Base-by-base conservation (phyloP, 2,113 vertebrate genomes). In the Phrynocephalus versicolor region DNA sequence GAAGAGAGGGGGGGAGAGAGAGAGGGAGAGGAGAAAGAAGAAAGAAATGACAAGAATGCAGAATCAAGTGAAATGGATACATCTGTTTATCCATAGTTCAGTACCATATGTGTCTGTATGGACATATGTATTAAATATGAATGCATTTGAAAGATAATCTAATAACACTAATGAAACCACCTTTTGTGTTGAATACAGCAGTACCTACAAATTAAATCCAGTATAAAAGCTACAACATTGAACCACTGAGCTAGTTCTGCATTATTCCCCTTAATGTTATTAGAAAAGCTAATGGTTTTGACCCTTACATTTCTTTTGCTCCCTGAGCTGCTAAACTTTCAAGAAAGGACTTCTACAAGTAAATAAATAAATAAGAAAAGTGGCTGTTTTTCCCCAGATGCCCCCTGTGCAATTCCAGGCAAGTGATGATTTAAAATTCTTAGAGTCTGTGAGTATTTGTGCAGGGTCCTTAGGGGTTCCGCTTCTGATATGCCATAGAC, bases 391-490 rank as follows among this genome's bases (percentile, higher is more conserved):
- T 57, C 67, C 79, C 87, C 89, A 79, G 37, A 77, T 90, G 81
- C 62, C 79, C 77, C 33, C 39, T 62, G 13, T 1, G 0, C 77
- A 35, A 15, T 89, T 92, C 27, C 84, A 88, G 73, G 83, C 84
- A 94, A 94, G 84, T 76, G 80, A 58, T 87, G 87, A 89, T 91
- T 92, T 89, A 89, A 82, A 86, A 72, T 89, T 90, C 86, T 88
- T 15, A 6, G 27, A 83, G 74, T 62, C 25, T 35, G 60, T 33
- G 39, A 72, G 5, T 80, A 45, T 91, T 92, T 92, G 71, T 90
- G 90, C 33, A 58, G 77, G 45, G 33, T 88, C 87, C 87, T 84
- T 45, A 39, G 82, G 85, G 75, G 3, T 37, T 92, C 35, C 86
- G 86, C 60, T 75, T 87, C 60, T 77, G 72, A 85, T 27, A 9